A percentile compares a stretch with the other conserved stretches of the same genome.
These are phyloP conservation scores for Drosophila lowei DNA, from an alignment of 1,140 invertebrate species.

Conservation along the genomic window DNA sequence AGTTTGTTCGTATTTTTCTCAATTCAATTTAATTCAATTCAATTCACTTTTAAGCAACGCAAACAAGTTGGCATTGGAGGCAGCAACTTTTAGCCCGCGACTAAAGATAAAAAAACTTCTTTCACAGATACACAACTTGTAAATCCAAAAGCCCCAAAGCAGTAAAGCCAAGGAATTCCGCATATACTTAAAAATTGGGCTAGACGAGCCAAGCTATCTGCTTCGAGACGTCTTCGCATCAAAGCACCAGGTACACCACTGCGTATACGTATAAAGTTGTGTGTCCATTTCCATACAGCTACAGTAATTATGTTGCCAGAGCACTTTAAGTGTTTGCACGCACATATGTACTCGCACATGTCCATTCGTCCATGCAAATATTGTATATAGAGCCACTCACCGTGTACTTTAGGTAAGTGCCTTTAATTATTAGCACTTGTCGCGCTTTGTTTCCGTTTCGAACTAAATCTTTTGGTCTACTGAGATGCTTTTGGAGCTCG, in stretches of 20 bases:
- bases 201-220: constrained; percentile 25
- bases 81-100: constrained; percentile 35
- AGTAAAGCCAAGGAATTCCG: constrained; percentile 30
- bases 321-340: constrained; percentile 52
- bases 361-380: constrained; percentile 10
- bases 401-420: constrained; percentile 70
- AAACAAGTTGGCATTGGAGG: constrained; percentile 57
- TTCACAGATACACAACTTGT: constrained; percentile 38
- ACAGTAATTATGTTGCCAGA: constrained; percentile 46
- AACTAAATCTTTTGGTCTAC: constrained; percentile 33
- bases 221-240: constrained; percentile 1
- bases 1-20: constrained; percentile 17
- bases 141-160: constrained; percentile 28
- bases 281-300: constrained; percentile 16
- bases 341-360: too few relatives aligned
- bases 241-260: constrained; percentile 5
- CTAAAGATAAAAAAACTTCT: constrained; percentile 9
- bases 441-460: constrained; percentile 49
- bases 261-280: constrained; percentile 37
- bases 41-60: constrained; percentile 34
- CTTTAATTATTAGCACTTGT: constrained; percentile 76
- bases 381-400: constrained; percentile 43
- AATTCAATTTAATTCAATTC: constrained; percentile 38
- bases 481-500: constrained; percentile 14
- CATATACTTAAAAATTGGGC: constrained; percentile 11